Evolutionary conservation across 2,113 vertebrate species (phyloP).

Genomic region (Mastomys coucha): DNA sequence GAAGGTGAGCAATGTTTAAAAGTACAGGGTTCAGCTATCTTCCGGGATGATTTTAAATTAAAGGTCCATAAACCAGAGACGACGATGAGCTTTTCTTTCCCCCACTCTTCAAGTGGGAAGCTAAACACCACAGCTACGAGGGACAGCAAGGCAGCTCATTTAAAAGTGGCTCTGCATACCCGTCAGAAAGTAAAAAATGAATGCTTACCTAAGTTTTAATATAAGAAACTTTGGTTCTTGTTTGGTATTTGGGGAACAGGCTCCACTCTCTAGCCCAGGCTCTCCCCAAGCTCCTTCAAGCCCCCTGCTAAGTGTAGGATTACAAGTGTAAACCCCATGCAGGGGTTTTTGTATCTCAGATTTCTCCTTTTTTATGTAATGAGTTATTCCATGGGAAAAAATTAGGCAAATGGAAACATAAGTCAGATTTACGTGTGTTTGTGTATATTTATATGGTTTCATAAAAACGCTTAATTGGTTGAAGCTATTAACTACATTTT

Average conservation of each 20-base stretch:
- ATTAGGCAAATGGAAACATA: constrained; percentile 17
- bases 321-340: neutral
- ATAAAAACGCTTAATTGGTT: constrained; percentile 32
- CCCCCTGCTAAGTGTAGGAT: neutral
- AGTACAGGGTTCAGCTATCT: neutral
- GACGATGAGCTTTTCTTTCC: neutral
- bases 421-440: constrained; percentile 18
- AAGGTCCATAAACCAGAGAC: neutral
- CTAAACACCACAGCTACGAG: neutral
- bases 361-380: neutral
- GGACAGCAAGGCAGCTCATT: neutral
- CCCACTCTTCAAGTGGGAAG: constrained; percentile 15
- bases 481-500: neutral
- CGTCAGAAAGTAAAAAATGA: neutral
- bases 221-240: neutral
- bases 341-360: neutral
- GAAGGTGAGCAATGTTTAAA: constrained; percentile 37
- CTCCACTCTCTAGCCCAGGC: neutral
- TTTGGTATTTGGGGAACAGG: neutral
- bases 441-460: neutral
- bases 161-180: neutral
- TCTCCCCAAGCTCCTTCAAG: neutral
- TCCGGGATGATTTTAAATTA: constrained; percentile 47
- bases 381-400: constrained; percentile 12
- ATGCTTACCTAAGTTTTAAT: neutral